Percentiles rank a stretch among this genome's conserved stretches.
Conservation (phyloP, 1,140 invertebrate species). For the Medauroidea extradentata region DNA sequence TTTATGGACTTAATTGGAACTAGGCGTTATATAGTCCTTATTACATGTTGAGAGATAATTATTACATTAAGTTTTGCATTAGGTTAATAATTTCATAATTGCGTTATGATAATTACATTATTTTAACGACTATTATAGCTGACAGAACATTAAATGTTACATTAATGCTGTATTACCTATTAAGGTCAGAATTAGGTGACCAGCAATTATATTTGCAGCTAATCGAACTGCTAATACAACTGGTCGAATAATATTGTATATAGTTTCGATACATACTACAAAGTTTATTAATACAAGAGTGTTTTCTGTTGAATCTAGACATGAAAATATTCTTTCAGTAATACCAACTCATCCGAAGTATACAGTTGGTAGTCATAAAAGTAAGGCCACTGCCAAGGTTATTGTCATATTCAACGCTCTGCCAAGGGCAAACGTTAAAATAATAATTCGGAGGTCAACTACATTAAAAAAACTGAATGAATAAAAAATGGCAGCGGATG, state of each 20-base stretch:
- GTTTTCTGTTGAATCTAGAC: constrained; percentile 56
- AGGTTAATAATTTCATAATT: too few relatives aligned
- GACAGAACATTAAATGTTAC: constrained; percentile 32
- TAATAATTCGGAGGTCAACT: too few relatives aligned
- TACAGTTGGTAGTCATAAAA: constrained; percentile 58
- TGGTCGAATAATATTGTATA: constrained; percentile 52
- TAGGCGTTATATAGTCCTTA: too few relatives aligned
- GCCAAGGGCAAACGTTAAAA: constrained; percentile 64
- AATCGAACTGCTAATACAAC: constrained; percentile 57
- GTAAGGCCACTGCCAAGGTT: constrained; percentile 50
- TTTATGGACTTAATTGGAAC: too few relatives aligned
- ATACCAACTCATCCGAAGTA: constrained; percentile 39
- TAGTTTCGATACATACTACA: constrained; percentile 42
- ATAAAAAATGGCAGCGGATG: too few relatives aligned
- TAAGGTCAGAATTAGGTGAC: constrained; percentile 54
- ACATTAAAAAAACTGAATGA: too few relatives aligned
- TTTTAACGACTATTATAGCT: constrained; percentile 44
- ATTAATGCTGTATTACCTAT: constrained; percentile 46
- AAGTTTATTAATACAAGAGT: constrained; percentile 49
- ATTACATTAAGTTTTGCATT: too few relatives aligned
- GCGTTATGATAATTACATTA: constrained; percentile 47
- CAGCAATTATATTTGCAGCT: constrained; percentile 64
- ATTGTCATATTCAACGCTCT: constrained; percentile 53
- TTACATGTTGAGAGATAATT: too few relatives aligned
- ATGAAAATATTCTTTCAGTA: constrained; percentile 50